Conservation (phyloP, 1,140 invertebrate genomes). For the Lanistes nyassanus region DNA sequence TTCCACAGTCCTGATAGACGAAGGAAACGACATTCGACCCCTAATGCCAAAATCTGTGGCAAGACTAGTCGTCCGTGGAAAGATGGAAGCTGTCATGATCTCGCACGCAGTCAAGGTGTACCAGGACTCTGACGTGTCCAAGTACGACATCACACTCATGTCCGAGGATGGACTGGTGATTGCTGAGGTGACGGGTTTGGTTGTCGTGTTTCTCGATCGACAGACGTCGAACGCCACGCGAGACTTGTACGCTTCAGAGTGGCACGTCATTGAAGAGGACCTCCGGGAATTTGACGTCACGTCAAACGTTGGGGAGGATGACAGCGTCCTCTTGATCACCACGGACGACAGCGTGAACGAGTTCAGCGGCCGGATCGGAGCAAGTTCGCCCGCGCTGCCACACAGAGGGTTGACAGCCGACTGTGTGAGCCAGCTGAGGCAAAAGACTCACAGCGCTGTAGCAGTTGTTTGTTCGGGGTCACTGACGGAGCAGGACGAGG, state of each 20-base stretch:
- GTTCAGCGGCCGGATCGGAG: no score
- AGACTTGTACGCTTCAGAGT: constrained; percentile 13
- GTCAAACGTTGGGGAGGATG: no score
- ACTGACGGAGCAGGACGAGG: no score
- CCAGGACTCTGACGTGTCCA: constrained; percentile 12
- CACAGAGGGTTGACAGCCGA: no score
- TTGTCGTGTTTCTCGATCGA: constrained; percentile 17
- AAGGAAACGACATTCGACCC: constrained; percentile 2
- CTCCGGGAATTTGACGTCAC: no score
- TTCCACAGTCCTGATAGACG: constrained; percentile 24
- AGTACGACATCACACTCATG: constrained; percentile 35
- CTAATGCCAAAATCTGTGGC: constrained; percentile 15
- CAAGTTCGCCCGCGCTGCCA: no score
- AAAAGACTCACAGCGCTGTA: no score
- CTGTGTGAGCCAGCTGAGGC: no score
- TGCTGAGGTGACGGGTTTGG: constrained; percentile 25
- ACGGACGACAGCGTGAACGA: no score
- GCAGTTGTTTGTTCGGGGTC: no score
- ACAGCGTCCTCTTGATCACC: no score
- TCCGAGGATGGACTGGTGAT: constrained; percentile 36
- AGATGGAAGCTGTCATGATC: constrained; percentile 18
- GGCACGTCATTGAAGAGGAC: neutral
- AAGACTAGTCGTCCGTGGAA: neutral
- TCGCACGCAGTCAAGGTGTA: constrained; percentile 11
- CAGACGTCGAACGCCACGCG: neutral